Conservation (phyloP, 1,140 invertebrate species). For the Musca vetustissima region DNA sequence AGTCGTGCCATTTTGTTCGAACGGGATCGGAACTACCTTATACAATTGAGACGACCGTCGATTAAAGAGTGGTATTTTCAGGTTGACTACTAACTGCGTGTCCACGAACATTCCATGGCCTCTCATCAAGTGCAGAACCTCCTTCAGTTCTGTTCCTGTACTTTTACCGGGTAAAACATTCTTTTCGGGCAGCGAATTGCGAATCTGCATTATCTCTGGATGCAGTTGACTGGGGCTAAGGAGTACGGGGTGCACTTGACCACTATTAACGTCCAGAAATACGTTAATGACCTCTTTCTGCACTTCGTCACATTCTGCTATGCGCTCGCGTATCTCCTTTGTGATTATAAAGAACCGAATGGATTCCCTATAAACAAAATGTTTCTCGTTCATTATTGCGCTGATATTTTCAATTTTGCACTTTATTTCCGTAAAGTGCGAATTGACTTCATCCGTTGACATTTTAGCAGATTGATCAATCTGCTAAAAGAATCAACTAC, state of each 20-base stretch:
- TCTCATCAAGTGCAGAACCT: neutral
- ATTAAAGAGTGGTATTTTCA: neutral
- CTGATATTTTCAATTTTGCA: neutral
- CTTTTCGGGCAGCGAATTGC: neutral
- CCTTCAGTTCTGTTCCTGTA: neutral
- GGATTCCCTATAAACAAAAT: no score
- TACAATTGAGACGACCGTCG: neutral
- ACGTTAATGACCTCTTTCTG: neutral
- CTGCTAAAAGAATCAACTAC: conserved; percentile 10
- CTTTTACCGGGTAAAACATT: neutral
- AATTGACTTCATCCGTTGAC: conserved; percentile 4
- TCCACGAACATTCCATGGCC: neutral
- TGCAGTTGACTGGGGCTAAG: neutral
- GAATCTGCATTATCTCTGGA: neutral
- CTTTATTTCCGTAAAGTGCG: neutral
- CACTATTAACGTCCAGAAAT: neutral
- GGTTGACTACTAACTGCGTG: neutral
- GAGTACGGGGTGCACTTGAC: neutral
- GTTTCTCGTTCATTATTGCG: no score
- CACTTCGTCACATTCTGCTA: neutral
- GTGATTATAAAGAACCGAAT: neutral
- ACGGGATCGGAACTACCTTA: neutral
- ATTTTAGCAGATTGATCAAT: neutral
- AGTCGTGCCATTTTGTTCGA: neutral
- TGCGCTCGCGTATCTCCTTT: neutral